phyloP scores from a whole-genome alignment of 2,888 invertebrate genomes.

The Clostera curtula region DNA sequence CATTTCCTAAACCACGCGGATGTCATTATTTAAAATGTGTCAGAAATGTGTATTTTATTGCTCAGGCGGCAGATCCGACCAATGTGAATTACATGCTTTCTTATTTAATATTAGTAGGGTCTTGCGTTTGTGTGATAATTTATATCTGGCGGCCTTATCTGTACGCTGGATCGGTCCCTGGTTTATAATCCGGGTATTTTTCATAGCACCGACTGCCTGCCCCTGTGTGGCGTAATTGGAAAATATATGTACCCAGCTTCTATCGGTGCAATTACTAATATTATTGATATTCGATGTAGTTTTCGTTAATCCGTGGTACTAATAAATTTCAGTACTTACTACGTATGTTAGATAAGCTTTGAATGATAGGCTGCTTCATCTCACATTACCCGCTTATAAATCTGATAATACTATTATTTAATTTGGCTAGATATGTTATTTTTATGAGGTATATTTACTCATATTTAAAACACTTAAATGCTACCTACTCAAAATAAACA shows the following conservation, averaged over 20 bases:
- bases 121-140: conserved; percentile 69
- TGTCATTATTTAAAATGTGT: conserved; percentile 73
- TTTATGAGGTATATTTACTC: conserved; percentile 21
- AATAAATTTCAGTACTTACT: too few species aligned
- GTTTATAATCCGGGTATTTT: conserved; percentile 73
- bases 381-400: too few species aligned
- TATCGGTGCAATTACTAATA: conserved; percentile 56
- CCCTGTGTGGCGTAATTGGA: conserved; percentile 38
- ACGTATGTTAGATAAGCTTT: too few species aligned
- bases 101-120: conserved; percentile 72
- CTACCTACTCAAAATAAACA: conserved; percentile 13
- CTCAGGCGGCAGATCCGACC: conserved; percentile 53
- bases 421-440: conserved; percentile 20
- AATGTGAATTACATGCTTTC: conserved; percentile 72
- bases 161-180: conserved; percentile 60
- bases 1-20: conserved; percentile 64
- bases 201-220: conserved; percentile 48
- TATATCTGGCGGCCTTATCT: conserved; percentile 67
- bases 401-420: conserved; percentile 15
- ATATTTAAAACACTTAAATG: conserved; percentile 16
- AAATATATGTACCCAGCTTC: conserved; percentile 59
- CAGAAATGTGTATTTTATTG: conserved; percentile 71
- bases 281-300: conserved; percentile 2
- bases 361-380: too few species aligned
- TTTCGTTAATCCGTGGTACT: conserved; percentile 10